Evolutionary conservation across 2,888 invertebrate species (phyloP).

Genomic region (Sepioteuthis lessoniana): DNA sequence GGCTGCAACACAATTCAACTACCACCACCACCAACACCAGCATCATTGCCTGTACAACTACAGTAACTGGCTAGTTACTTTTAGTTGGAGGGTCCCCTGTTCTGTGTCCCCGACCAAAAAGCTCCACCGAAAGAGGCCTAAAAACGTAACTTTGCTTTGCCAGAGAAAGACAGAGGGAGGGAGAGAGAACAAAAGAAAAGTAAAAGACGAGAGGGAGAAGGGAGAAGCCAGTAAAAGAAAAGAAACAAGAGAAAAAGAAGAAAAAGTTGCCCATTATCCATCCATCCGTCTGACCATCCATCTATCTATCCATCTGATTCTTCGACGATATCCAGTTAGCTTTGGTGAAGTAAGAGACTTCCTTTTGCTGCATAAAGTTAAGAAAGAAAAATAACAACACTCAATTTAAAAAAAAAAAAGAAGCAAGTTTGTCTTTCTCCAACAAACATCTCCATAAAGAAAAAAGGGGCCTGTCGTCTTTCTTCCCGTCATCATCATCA

Average conservation of each 20-base stretch:
- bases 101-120: constrained; percentile 33
- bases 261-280: not conserved
- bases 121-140: constrained; percentile 33
- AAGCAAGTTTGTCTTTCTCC: not conserved
- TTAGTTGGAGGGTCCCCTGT: constrained; percentile 15
- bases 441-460: too few species aligned
- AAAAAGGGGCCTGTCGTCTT: not conserved
- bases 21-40: not conserved
- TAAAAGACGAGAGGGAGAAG: not conserved
- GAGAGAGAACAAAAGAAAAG: not conserved
- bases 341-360: too few species aligned
- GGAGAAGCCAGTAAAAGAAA: not conserved
- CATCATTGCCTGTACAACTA: not conserved
- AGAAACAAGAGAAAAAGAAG: not conserved
- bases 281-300: not conserved
- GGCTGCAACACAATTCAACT: not conserved
- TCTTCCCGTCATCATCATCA: not conserved
- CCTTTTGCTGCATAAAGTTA: too few species aligned
- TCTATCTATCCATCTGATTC: constrained; percentile 10
- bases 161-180: not conserved
- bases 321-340: not conserved
- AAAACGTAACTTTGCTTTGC: constrained; percentile 33
- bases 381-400: not conserved
- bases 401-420: not conserved
- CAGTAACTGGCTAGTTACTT: constrained; percentile 11